Evolutionary conservation across 2,888 invertebrate genomes (phyloP), one percentile per base, ranked within the genome.

Genomic region (Acrobasis suavella): DNA sequence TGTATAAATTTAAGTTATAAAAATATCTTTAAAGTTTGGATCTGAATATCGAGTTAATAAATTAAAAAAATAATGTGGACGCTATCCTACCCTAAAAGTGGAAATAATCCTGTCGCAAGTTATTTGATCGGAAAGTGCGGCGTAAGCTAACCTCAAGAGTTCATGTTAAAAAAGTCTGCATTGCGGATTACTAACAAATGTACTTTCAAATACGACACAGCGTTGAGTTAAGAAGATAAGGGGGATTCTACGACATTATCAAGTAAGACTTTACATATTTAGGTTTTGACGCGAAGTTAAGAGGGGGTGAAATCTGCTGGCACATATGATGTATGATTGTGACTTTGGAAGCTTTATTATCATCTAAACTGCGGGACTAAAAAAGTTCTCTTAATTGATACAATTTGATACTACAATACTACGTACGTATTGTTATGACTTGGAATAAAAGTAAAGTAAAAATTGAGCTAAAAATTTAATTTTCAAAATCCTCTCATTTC

Each of bases 101-200:
- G 32, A 32, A 32, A 32, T 8, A 32, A 32, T 8, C 8, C 5
- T 6, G 7, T 32, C 7, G 12, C 22, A 49, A 46, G 46, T 50
- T 59, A 59, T 50, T 50, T n/a, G 37, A 38, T 16, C n/a, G 32
- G 12, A 37, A 38, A 59, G 50, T 50, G 16, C 38, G 22, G 32
- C 32, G 16, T 15, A 59, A 60, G 39, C 51, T 51, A 52, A 60
- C 39, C 50, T 39, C 17, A 60, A 50, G 50, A 51, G 38, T 60
- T 51, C 17, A 59, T 38, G 59, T 50, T 50, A 42, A 52, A 50
- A 60, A 60, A 51, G 60, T 17, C 39, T 50, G 60, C 60, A 51
- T 12, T 60, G 51, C 42, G 60, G 60, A 51, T 51, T 60, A 38
- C 51, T 39, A 52, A 60, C 60, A 51, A 60, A 39, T 60, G 38